Percentiles rank a stretch among this genome's conserved stretches.
These are phyloP conservation scores for Latheticus oryzae DNA, from an alignment of 2,888 invertebrate genomes.

Conservation along the genomic window DNA sequence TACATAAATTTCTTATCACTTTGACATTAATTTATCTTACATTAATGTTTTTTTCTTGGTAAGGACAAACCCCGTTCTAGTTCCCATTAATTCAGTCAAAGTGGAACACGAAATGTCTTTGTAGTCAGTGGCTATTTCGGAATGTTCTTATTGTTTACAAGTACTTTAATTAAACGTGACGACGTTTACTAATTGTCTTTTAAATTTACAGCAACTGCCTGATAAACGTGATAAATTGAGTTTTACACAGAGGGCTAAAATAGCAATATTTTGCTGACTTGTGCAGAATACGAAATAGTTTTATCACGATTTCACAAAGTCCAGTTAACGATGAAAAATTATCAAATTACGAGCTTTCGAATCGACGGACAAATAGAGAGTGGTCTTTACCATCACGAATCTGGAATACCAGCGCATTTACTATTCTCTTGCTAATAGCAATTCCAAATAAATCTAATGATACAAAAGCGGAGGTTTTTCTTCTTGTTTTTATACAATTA, in stretches of 20 bases:
- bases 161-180: conserved; percentile 33
- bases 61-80: conserved; percentile 11
- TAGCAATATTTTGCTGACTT: neutral
- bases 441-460: conserved; percentile 28
- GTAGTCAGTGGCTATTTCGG: conserved; percentile 21
- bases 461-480: conserved; percentile 22
- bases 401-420: conserved; percentile 30
- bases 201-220: conserved; percentile 22
- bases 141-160: conserved; percentile 34
- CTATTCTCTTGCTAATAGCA: conserved; percentile 28
- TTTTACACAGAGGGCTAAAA: no score
- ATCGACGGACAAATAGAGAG: conserved; percentile 36
- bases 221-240: conserved; percentile 29
- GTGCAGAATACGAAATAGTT: neutral
- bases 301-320: conserved; percentile 1
- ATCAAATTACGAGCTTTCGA: conserved; percentile 26
- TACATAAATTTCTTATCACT: conserved; percentile 33
- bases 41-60: no score
- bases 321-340: conserved; percentile 7
- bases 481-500: conserved; percentile 6
- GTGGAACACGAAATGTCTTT: conserved; percentile 24
- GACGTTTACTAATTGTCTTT: conserved; percentile 31
- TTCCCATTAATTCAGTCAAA: conserved; percentile 24
- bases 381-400: conserved; percentile 14
- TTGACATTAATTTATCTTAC: conserved; percentile 10